Base-by-base conservation (phyloP, 2,888 invertebrate species). In the Epicampocera succincta region DNA sequence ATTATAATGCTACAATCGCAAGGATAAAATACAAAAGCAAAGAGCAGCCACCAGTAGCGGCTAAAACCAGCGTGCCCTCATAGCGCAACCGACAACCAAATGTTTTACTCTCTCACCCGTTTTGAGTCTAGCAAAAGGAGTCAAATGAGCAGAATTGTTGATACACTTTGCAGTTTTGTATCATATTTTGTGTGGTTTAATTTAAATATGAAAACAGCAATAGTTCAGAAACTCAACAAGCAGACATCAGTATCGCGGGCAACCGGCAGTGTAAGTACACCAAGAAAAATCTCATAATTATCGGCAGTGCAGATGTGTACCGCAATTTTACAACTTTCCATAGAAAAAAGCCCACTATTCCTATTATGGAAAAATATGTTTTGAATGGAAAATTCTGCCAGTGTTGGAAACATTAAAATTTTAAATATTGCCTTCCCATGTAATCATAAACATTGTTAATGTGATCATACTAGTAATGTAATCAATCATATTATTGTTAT, bases 101-200 rank as follows among this genome's bases (percentile, higher is more conserved):
- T 63, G 17, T n/a, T 15, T 29, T 42, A 17, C 13, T 17, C 38
- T 65, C 33, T 65, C 25, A 25, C 44, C 42, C 29, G 66, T 52
- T 76, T 33, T 33, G 40, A 80, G 52, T 29, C 19, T 13, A 72
- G 42, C 25, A 42, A 65, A 77, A 68, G 40, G 15, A 73, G 42
- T 38, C 60, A 60, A 50, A 52, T 60, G n/a, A 56, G 75, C 21
- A 65, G 46, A n/a, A n/a, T n/a, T n/a, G n/a, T n/a, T n/a, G n/a
- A n/a, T n/a, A n/a, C 46, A 58, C 75, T 76, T 75, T 71, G 72
- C 60, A 68, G 76, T 54, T 72, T 76, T 76, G 60, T 72, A 60
- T 54, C 50, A 76, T 13, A 56, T 77, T 81, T 81, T 76, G 73
- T 73, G 72, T 56, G 77, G 77, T 81, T 77, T 69, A 81, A 77